Conservation (phyloP, 2,888 invertebrate species). For the Campopleginae sp. region DNA sequence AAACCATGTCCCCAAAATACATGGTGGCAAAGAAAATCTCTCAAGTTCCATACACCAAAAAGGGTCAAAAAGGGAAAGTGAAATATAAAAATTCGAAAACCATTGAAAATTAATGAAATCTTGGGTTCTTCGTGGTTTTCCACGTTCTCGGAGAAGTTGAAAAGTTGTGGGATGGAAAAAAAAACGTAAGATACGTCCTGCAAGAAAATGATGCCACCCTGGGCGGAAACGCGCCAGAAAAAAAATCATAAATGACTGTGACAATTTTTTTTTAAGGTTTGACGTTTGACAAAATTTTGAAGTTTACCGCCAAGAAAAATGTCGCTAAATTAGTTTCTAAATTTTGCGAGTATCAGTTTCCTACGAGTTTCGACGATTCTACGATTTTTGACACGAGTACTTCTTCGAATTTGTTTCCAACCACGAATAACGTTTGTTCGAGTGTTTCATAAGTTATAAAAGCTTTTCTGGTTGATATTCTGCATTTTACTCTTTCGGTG, state of each 20-base stretch:
- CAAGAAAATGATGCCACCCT: not conserved
- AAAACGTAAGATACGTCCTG: no score
- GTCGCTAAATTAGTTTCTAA: no score
- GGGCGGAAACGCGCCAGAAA: not conserved
- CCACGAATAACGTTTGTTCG: not conserved
- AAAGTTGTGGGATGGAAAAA: not conserved
- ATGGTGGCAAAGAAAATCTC: not conserved
- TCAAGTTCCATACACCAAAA: not conserved
- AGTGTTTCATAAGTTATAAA: not conserved
- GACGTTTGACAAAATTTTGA: no score
- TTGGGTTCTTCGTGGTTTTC: not conserved
- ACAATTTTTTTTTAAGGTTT: not conserved
- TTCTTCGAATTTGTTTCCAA: not conserved
- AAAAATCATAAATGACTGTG: not conserved
- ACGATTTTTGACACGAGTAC: not conserved
- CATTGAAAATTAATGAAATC: not conserved
- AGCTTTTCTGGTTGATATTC: not conserved
- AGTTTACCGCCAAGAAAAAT: no score
- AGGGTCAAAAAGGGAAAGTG: not conserved
- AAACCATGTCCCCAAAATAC: not conserved
- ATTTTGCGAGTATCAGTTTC: no score
- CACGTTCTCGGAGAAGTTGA: not conserved
- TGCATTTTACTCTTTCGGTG: not conserved
- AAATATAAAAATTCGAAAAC: not conserved
- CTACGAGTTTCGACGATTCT: no score